phyloP scores from a whole-genome alignment of 2,113 vertebrate genomes.

The Felis catus region F.catus_Fca126_mat1.0 CM031424.1:33592501-33593000 shows the following conservation, averaged over 20 bases:
- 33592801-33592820: neutral
- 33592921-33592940: slow-evolving; percentile 36
- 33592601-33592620: neutral
- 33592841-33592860: neutral
- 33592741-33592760: neutral
- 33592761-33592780: neutral
- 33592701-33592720: neutral
- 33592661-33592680: neutral
- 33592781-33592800: neutral
- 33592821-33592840: neutral
- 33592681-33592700: neutral
- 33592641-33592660: neutral
- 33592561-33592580: neutral
- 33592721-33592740: neutral
- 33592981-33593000: neutral
- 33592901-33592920: neutral
- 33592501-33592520: slow-evolving; percentile 38
- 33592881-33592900: slow-evolving; percentile 11
- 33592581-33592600: neutral
- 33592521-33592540: neutral
- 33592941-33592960: neutral
- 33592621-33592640: slow-evolving; percentile 2
- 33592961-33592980: neutral
- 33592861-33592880: neutral
- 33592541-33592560: neutral